Evolutionary conservation across 2,113 vertebrate genomes (phyloP), one percentile per base, ranked within the genome.

Genomic region (Nerophis lumbriciformis): DNA sequence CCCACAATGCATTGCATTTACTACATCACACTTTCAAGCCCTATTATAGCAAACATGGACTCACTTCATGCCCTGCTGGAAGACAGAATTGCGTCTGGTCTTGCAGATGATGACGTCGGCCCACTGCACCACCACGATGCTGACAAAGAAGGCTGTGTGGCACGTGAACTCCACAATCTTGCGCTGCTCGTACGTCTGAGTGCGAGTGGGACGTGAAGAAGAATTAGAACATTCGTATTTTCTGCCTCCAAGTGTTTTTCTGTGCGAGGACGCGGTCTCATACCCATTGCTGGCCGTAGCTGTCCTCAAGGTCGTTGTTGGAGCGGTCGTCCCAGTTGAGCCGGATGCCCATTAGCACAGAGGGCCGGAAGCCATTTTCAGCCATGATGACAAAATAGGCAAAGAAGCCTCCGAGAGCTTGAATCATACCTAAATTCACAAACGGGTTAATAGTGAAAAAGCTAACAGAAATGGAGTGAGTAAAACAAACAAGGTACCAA

Each of bases 1-100:
- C 28, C 28, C 28, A 28, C 28, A 28, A 28, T 28, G 28, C 28
- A 4, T 28, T 28, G 28, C 2, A 2, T 28, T 28, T 28, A 28
- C 28, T 28, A 28, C 4, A 28, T 28, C 28, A 28, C 28, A 28
- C 28, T 28, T 3, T 28, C 28, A 28, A 28, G 28, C 4, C 28
- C 28, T 28, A 28, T 28, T 10, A 19, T 36, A 10, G 11, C 5
- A n/a, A 54, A 39, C 1, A 10, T 8, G 2, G 16, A 61, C 93
- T 88, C 28, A 95, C 94, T 84, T 96, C 93, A 95, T 95, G 85
- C 94, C 93, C 88, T 95, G 94, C 89, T 95, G 94, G 92, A 95
- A 95, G 79, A 95, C 93, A 0, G 94, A 95, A 88, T 95, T 95
- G 63, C 94, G 88, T 44, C 94, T 90, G 68, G 94, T 94, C 83